Evolutionary conservation across 2,888 invertebrate genomes (phyloP).

Genomic region (Amiota communis): DNA sequence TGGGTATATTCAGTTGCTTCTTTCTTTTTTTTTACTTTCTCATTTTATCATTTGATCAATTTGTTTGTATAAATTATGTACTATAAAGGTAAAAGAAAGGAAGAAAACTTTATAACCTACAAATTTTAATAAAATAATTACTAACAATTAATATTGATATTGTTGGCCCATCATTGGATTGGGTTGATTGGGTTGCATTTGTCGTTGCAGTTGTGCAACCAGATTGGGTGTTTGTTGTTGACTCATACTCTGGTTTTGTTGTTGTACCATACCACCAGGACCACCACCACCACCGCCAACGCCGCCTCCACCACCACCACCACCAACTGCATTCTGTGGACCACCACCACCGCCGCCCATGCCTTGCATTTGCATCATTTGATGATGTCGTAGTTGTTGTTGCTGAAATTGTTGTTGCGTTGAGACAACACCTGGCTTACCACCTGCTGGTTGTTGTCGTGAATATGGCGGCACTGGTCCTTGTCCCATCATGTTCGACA

Average conservation of each 20-base stretch:
- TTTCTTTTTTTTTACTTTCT: neutral
- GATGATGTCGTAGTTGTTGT: constrained; percentile 82
- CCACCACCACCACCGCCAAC: constrained; percentile 62
- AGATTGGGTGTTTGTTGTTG: constrained; percentile 78
- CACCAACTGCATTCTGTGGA: constrained; percentile 64
- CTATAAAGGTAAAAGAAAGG: constrained; percentile 9
- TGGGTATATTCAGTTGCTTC: too few relatives aligned
- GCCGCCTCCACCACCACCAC: constrained; percentile 59
- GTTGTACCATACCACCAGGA: constrained; percentile 73
- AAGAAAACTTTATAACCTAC: constrained; percentile 17
- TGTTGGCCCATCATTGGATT: constrained; percentile 72
- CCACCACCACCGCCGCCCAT: constrained; percentile 73
- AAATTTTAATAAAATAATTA: neutral
- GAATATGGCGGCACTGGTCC: constrained; percentile 83
- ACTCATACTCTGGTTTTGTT: constrained; percentile 71
- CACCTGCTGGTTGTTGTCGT: constrained; percentile 73
- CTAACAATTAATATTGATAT: constrained; percentile 69
- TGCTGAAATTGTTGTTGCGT: constrained; percentile 71
- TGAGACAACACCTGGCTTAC: constrained; percentile 68
- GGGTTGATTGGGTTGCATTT: constrained; percentile 73
- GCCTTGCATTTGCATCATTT: constrained; percentile 80
- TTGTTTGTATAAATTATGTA: neutral
- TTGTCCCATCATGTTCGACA: constrained; percentile 77
- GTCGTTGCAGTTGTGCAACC: constrained; percentile 80
- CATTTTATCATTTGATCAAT: constrained; percentile 9